Conservation (phyloP, 2,797 vertebrate genomes). For the Hoplostethus mediterraneus region DNA sequence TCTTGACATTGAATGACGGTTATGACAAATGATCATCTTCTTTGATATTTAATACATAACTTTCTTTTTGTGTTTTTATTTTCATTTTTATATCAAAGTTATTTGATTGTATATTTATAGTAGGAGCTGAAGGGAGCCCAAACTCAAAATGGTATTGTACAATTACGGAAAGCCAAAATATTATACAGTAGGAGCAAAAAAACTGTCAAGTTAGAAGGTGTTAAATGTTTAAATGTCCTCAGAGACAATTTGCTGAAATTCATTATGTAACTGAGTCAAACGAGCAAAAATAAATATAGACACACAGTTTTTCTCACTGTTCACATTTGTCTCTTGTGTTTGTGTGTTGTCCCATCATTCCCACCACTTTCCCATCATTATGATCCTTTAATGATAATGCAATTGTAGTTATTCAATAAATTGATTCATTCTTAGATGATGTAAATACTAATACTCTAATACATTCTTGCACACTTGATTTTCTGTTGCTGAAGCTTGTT, state of each 20-base stretch:
- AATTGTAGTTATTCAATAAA: too few relatives aligned
- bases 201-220: constrained; percentile 67
- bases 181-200: constrained; percentile 53
- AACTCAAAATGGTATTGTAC: constrained; percentile 57
- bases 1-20: constrained; percentile 52
- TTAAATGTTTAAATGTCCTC: constrained; percentile 83
- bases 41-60: constrained; percentile 49
- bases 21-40: constrained; percentile 25
- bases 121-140: constrained; percentile 65
- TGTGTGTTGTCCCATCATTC: neutral
- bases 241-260: constrained; percentile 76
- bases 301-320: constrained; percentile 66
- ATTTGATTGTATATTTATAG: constrained; percentile 81
- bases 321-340: constrained; percentile 31
- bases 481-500: too few relatives aligned
- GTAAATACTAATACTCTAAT: too few relatives aligned
- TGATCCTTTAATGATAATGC: neutral
- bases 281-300: constrained; percentile 83
- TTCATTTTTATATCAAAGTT: constrained; percentile 66
- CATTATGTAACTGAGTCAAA: constrained; percentile 79
- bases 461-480: too few relatives aligned
- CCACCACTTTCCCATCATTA: neutral
- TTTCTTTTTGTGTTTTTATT: constrained; percentile 50
- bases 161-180: constrained; percentile 57
- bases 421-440: too few relatives aligned